phyloP scores from a whole-genome alignment of 2,113 vertebrate genomes.

The Mobula birostris region DNA sequence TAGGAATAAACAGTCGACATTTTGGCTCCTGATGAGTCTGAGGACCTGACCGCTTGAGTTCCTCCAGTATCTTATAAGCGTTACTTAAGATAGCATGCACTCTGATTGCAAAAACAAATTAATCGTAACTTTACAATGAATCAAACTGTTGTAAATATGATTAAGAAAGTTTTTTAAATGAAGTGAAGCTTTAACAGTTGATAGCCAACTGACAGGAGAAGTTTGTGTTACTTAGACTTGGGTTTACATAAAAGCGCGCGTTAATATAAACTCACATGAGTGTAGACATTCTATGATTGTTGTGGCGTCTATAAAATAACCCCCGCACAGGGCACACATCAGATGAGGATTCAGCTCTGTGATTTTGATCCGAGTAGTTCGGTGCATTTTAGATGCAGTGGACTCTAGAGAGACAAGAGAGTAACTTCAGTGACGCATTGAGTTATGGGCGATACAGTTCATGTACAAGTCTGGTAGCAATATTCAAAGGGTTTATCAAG shows the following conservation, averaged over 20 bases:
- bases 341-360: constrained; percentile 62
- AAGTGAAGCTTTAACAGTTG: too few species aligned
- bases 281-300: constrained; percentile 92
- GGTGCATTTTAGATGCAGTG: constrained; percentile 56
- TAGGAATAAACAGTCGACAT: too few species aligned
- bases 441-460: background rate
- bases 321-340: constrained; percentile 73
- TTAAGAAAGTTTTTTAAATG: background rate
- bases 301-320: constrained; percentile 87
- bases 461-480: background rate
- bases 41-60: too few species aligned
- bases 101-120: too few species aligned
- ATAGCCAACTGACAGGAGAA: background rate
- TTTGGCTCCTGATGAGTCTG: too few species aligned
- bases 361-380: constrained; percentile 61
- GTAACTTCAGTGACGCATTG: background rate
- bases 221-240: background rate
- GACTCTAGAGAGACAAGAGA: background rate
- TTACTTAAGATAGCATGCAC: background rate
- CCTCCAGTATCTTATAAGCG: too few species aligned
- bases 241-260: background rate
- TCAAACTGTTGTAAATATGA: background rate
- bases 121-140: background rate
- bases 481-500: background rate
- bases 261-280: constrained; percentile 74